Evolutionary conservation across 2,888 invertebrate genomes (phyloP), one percentile per base, ranked within the genome.

Genomic region (Eupithecia tripunctaria): DNA sequence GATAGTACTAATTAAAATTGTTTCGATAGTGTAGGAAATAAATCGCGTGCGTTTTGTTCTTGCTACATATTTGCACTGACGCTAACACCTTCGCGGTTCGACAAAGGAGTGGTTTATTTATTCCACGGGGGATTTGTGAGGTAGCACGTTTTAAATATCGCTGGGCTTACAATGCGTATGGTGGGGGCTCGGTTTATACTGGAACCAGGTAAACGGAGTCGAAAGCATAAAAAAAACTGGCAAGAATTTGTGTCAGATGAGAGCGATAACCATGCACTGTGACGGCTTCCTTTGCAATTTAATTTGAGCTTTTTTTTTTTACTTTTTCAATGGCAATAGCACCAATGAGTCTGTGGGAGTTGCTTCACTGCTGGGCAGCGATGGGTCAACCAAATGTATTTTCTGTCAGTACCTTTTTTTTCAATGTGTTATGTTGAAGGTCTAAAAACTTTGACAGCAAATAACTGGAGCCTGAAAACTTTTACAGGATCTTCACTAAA

Each of bases 41-140:
- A 91, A 91, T 88, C 86, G 84, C 78, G 84, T 81, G 84, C 84
- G 83, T 79, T 87, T 88, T 88, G 84, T 86, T 89, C 83, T 79
- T 85, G 87, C 84, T 88, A 89, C 89, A 90, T 90, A 90, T 89
- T 89, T 91, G 89, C 82, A 85, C 81, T 84, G 90, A 89, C 89
- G 86, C 83, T 85, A 87, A 90, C 91, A 90, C 90, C 82, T 84
- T 83, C 83, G 82, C 80, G 84, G 82, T 80, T 74, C 77, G 84
- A 89, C 90, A 89, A 89, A 89, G 88, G 85, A 68, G 74, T 68
- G 70, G 5, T 64, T 64, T 64, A 64, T 64, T 76, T 70, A 64
- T 64, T 64, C 38, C n/a, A 32, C 81, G 83, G 81, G 84, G 86
- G 89, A 89, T 89, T 90, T 89, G 89, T 88, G 85, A 84, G 80